Base-by-base conservation (phyloP, 92 coral and sea anemone genomes). In the Phenganax stokvisi region DNA sequence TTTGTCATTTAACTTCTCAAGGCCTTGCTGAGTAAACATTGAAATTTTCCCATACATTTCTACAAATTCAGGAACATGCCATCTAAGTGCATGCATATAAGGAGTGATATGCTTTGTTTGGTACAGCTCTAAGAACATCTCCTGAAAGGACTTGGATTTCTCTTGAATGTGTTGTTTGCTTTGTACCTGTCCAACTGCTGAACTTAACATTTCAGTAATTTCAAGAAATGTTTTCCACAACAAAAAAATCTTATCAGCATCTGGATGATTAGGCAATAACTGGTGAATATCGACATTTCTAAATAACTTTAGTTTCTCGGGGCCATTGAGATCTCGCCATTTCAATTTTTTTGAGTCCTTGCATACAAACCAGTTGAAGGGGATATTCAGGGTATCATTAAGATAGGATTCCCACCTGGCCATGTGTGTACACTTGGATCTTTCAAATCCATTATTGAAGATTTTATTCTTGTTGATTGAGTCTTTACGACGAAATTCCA, bases 1-100 rank as follows among this genome's bases (percentile, higher is more conserved):
- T 27, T 71, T 83, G 76, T 83, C 89, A 82, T 86, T 86, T 10
- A 76, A 58, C 75, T 86, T 86, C 69, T 86, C 89, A 54, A 81
- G 77, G 37, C 86, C 86, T 57, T 82, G 86, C 28, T 82, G 86
- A 20, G 54, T 86, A 62, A 77, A 86, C 12, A 53, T 54, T 31
- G 60, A 74, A 75, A 86, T 74, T 20, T 54, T 61, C 20, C 82
- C 84, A 83, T 86, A 77, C 44, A 69, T 27, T 63, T 61, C 61
- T 30, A 86, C 78, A 56, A 86, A 86, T 37, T 83, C 86, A 76
- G 52, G 82, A 67, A 75, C 28, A 51, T 86, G 83, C 72, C 89
- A 81, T 86, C 69, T 66, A 64, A 76, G 72, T 77, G 81, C 81
- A 62, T 77, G 81, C 81, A 77, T 77, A 30, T 15, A 60, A 47